Evolutionary conservation across 2,888 invertebrate genomes (phyloP).

Genomic region (Tetranychus truncatus): DNA sequence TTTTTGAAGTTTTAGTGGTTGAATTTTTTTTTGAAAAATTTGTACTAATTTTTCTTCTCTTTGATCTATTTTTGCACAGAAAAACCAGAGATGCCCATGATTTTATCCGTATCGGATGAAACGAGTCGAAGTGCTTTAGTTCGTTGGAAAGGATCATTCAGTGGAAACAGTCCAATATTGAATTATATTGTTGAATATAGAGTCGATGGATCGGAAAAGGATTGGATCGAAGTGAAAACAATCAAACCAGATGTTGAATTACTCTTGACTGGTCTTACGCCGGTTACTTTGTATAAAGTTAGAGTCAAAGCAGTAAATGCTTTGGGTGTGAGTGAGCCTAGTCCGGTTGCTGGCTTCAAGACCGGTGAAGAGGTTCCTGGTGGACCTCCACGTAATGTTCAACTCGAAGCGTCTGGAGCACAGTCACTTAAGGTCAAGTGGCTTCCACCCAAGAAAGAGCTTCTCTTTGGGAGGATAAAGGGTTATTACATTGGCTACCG

Average conservation of each 20-base stretch:
- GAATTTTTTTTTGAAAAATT: background rate
- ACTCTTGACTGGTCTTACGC: slow-evolving; percentile 28
- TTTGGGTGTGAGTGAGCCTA: slow-evolving; percentile 32
- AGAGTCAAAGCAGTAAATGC: slow-evolving; percentile 33
- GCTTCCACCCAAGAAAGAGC: slow-evolving; percentile 30
- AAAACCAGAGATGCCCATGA: slow-evolving; percentile 55
- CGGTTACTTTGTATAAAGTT: slow-evolving; percentile 32
- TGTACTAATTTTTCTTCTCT: background rate
- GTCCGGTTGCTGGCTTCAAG: slow-evolving; percentile 29
- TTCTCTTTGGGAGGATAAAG: slow-evolving; percentile 33
- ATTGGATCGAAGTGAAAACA: slow-evolving; percentile 6
- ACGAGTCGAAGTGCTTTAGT: slow-evolving; percentile 31
- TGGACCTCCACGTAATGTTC: slow-evolving; percentile 20
- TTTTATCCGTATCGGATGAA: slow-evolving; percentile 16
- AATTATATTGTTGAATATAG: slow-evolving; percentile 33
- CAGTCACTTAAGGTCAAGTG: slow-evolving; percentile 22
- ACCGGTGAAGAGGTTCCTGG: slow-evolving; percentile 31
- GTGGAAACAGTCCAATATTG: slow-evolving; percentile 34
- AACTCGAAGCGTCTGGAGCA: slow-evolving; percentile 20
- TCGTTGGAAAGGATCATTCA: slow-evolving; percentile 33
- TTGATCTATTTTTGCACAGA: slow-evolving; percentile 36
- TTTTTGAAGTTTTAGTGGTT: too few relatives aligned
- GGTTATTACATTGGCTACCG: slow-evolving; percentile 35
- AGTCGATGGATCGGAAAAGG: slow-evolving; percentile 22
- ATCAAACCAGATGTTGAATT: background rate